A percentile compares a stretch with the other conserved stretches of the same genome.
Evolutionary conservation across 1,140 invertebrate genomes (phyloP).

Genomic region (Cherax destructor): DNA sequence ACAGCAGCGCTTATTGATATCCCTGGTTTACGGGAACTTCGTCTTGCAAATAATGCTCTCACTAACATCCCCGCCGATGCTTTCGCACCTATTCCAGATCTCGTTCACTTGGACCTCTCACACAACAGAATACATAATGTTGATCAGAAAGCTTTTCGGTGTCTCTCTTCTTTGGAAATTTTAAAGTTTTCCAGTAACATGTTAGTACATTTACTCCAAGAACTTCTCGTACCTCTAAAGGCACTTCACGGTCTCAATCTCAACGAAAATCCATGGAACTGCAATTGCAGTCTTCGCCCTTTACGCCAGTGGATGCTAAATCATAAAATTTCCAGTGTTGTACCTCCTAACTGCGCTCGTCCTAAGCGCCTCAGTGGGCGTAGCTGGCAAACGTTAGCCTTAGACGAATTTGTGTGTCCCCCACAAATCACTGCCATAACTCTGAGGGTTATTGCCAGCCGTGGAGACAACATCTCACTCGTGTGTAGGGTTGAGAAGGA

Average conservation of each 20-base stretch:
- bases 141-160: slow-evolving; percentile 83
- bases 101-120: slow-evolving; percentile 84
- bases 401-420: slow-evolving; percentile 87
- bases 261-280: slow-evolving; percentile 88
- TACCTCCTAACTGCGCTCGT: slow-evolving; percentile 82
- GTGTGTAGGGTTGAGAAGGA: slow-evolving; percentile 83
- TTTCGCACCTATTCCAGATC: slow-evolving; percentile 81
- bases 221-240: slow-evolving; percentile 81
- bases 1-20: slow-evolving; percentile 83
- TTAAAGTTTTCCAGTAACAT: slow-evolving; percentile 86
- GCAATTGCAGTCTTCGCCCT: slow-evolving; percentile 84
- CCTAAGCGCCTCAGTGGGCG: slow-evolving; percentile 80
- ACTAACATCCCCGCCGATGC: slow-evolving; percentile 82
- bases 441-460: slow-evolving; percentile 73
- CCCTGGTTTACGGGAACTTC: slow-evolving; percentile 84
- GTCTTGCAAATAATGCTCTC: slow-evolving; percentile 85
- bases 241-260: slow-evolving; percentile 85
- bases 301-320: slow-evolving; percentile 86
- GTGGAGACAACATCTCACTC: slow-evolving; percentile 84
- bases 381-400: slow-evolving; percentile 84
- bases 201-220: slow-evolving; percentile 80
- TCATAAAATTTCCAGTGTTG: slow-evolving; percentile 84
- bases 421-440: slow-evolving; percentile 76
- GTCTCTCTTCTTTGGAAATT: slow-evolving; percentile 83
- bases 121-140: slow-evolving; percentile 82